phyloP scores from a whole-genome alignment of 2,888 invertebrate species.

The Ptilodon capucinus region DNA sequence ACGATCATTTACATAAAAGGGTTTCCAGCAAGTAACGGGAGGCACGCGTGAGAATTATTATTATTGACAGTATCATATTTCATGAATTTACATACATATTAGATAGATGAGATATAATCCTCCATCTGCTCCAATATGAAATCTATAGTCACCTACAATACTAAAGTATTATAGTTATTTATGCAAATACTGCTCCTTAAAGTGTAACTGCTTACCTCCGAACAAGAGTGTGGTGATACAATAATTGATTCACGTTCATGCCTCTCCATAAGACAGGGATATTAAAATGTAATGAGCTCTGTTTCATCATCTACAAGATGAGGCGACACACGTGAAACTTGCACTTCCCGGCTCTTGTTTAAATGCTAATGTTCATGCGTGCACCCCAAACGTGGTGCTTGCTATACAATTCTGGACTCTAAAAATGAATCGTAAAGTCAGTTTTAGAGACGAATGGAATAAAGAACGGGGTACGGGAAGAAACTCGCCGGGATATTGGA shows the following conservation, averaged over 20 bases:
- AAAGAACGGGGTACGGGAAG: slow-evolving; percentile 1
- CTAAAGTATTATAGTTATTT: too few relatives aligned
- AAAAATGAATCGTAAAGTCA: slow-evolving; percentile 12
- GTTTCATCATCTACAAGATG: slow-evolving; percentile 50
- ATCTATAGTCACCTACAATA: too few relatives aligned
- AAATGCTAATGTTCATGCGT: slow-evolving; percentile 62
- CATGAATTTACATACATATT: too few relatives aligned
- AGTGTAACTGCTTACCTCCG: too few relatives aligned
- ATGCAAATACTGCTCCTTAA: too few relatives aligned
- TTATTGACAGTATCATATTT: too few relatives aligned
- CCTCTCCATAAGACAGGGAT: slow-evolving; percentile 12
- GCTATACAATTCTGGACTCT: slow-evolving; percentile 17
- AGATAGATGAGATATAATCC: too few relatives aligned
- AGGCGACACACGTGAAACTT: slow-evolving; percentile 43
- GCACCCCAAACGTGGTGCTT: slow-evolving; percentile 24
- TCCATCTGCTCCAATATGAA: too few relatives aligned
- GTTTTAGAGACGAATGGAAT: slow-evolving; percentile 5
- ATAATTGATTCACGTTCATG: too few relatives aligned
- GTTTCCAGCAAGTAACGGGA: not conserved
- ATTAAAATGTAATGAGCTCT: slow-evolving; percentile 47
- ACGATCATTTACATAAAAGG: slow-evolving; percentile 3
- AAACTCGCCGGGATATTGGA: slow-evolving; percentile 20
- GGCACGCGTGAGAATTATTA: too few relatives aligned
- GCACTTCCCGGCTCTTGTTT: slow-evolving; percentile 53
- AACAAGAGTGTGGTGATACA: too few relatives aligned